A percentile compares a stretch with the other conserved stretches of the same genome.
These are phyloP conservation scores for Antheraea pernyi DNA, from an alignment of 1,140 invertebrate species.

Conservation along the genomic window DNA sequence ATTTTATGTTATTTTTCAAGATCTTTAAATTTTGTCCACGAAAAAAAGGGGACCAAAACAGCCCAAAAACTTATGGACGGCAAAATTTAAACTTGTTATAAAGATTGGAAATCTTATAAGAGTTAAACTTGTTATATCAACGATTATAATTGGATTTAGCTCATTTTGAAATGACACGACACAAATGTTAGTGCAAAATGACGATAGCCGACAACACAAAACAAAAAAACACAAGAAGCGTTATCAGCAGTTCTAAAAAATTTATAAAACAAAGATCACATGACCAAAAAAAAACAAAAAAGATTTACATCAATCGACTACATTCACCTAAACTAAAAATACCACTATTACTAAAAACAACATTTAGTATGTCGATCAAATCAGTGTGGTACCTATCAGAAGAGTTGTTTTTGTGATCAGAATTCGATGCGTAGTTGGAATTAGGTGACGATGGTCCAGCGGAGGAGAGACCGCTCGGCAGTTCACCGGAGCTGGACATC, in stretches of 20 bases:
- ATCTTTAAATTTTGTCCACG: too few relatives aligned
- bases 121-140: too few relatives aligned
- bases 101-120: too few relatives aligned
- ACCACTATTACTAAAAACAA: too few relatives aligned
- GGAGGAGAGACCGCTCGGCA: conserved; percentile 68
- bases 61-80: too few relatives aligned
- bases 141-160: too few relatives aligned
- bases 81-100: too few relatives aligned
- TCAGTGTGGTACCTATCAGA: conserved; percentile 33
- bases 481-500: conserved; percentile 76
- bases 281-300: neutral
- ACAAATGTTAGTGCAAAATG: neutral
- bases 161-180: too few relatives aligned
- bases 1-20: too few relatives aligned
- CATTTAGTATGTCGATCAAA: neutral
- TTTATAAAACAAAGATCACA: neutral
- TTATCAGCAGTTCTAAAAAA: neutral
- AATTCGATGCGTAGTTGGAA: conserved; percentile 60
- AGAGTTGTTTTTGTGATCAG: conserved; percentile 46
- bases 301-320: neutral
- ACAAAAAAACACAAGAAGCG: neutral
- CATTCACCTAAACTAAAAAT: neutral
- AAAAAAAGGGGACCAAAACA: too few relatives aligned
- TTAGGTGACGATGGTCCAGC: conserved; percentile 74
- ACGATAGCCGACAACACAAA: neutral